Conservation (phyloP, 1,140 invertebrate genomes). For the Diorhabda elongata region DNA sequence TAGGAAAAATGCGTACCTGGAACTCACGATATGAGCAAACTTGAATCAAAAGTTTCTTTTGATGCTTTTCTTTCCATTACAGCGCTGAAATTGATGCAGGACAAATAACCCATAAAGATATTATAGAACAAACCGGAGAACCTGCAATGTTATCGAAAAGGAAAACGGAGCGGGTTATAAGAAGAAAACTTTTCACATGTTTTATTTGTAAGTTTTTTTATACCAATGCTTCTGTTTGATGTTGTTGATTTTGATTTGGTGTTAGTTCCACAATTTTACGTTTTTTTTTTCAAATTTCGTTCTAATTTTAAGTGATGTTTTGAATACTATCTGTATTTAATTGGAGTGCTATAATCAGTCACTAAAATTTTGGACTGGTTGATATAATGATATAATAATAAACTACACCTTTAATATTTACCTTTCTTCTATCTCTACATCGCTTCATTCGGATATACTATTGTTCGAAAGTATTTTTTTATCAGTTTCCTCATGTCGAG, state of each 20-base stretch:
- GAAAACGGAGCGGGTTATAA: conserved; percentile 9
- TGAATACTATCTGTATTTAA: too few relatives aligned
- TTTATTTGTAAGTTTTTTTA: background rate
- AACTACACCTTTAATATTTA: too few relatives aligned
- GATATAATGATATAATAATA: too few relatives aligned
- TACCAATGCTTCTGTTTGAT: background rate
- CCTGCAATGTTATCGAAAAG: conserved; percentile 26
- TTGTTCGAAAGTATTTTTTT: too few relatives aligned
- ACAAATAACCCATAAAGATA: conserved; percentile 14
- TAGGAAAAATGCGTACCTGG: conserved; percentile 66
- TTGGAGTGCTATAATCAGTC: too few relatives aligned
- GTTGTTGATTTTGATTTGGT: background rate
- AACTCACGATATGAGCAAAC: conserved; percentile 59
- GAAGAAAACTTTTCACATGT: background rate
- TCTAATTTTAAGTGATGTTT: too few relatives aligned
- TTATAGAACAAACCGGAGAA: conserved; percentile 33
- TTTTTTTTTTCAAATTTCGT: too few relatives aligned
- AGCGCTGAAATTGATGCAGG: conserved; percentile 49
- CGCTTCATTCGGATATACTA: too few relatives aligned
- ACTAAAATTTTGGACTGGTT: too few relatives aligned
- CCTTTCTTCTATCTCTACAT: too few relatives aligned
- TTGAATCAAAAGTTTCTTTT: conserved; percentile 65
- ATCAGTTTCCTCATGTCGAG: too few relatives aligned
- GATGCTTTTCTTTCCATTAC: conserved; percentile 69
- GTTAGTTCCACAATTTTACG: too few relatives aligned